Percentiles rank a stretch among this genome's conserved stretches.
Evolutionary conservation across 2,113 vertebrate genomes (phyloP).

Genomic region (Carlito syrichta): DNA sequence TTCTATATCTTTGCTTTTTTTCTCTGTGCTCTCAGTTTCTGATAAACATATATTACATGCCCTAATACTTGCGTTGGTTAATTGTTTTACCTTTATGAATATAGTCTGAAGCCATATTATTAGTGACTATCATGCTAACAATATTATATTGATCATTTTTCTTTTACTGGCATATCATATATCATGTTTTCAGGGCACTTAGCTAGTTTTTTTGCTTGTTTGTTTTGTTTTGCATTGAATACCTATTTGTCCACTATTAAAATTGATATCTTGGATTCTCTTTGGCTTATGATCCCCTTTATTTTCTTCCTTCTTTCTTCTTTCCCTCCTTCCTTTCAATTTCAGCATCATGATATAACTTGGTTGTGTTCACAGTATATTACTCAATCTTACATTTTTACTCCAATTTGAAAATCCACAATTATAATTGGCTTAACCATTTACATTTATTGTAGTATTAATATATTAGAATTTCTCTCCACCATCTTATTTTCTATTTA

Average conservation of each 20-base stretch:
- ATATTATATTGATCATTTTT: neutral
- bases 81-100: neutral
- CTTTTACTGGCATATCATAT: neutral
- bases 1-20: neutral
- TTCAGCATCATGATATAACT: neutral
- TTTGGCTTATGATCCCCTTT: neutral
- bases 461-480: neutral
- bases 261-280: neutral
- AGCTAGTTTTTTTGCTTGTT: neutral
- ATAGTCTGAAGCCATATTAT: neutral
- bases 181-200: neutral
- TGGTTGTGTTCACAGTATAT: neutral
- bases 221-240: neutral
- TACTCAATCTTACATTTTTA: neutral
- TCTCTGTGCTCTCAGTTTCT: neutral
- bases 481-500: neutral
- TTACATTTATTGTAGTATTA: neutral
- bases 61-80: neutral
- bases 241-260: neutral
- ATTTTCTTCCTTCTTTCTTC: neutral
- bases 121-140: neutral
- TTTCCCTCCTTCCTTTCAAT: no score
- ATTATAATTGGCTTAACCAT: neutral
- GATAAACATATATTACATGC: neutral
- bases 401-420: neutral